phyloP scores from a whole-genome alignment of 2,113 vertebrate genomes.

The Apteryx mantelli region DNA sequence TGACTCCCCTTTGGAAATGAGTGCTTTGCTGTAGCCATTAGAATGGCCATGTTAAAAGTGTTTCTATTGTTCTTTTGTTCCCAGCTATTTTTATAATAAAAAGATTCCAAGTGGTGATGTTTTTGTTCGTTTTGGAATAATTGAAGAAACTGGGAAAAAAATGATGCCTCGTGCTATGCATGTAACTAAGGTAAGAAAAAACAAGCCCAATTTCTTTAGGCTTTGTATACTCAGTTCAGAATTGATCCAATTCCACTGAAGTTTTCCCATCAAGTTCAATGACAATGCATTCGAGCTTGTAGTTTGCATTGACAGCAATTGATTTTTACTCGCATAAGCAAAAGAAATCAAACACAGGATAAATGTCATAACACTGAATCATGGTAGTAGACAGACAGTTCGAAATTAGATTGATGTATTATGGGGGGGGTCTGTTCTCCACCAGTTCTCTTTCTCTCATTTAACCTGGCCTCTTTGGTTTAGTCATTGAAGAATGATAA shows the following conservation, averaged over 20 bases:
- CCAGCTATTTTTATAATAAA: slow-evolving; percentile 83
- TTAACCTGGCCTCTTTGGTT: neutral
- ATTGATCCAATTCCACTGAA: neutral
- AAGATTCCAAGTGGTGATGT: slow-evolving; percentile 71
- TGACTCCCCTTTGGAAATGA: neutral
- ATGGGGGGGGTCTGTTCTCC: neutral
- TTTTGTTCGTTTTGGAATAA: slow-evolving; percentile 79
- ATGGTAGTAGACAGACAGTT: neutral
- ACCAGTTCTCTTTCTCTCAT: neutral
- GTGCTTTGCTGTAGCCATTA: neutral
- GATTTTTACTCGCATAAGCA: neutral
- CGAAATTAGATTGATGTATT: neutral
- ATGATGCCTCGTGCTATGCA: slow-evolving; percentile 77
- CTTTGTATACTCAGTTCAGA: neutral
- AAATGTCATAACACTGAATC: neutral
- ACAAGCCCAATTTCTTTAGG: neutral
- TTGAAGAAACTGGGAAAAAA: slow-evolving; percentile 56
- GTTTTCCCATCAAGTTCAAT: neutral
- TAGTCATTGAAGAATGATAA: neutral
- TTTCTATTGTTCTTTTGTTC: slow-evolving; percentile 26
- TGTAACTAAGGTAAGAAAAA: slow-evolving; percentile 64
- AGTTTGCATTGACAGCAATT: neutral
- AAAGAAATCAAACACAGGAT: neutral
- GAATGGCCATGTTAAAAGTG: neutral
- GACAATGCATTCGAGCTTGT: neutral